These are phyloP conservation scores for Dreissena rostriformis DNA, from an alignment of 1,140 invertebrate genomes.

Conservation along the genomic window DNA sequence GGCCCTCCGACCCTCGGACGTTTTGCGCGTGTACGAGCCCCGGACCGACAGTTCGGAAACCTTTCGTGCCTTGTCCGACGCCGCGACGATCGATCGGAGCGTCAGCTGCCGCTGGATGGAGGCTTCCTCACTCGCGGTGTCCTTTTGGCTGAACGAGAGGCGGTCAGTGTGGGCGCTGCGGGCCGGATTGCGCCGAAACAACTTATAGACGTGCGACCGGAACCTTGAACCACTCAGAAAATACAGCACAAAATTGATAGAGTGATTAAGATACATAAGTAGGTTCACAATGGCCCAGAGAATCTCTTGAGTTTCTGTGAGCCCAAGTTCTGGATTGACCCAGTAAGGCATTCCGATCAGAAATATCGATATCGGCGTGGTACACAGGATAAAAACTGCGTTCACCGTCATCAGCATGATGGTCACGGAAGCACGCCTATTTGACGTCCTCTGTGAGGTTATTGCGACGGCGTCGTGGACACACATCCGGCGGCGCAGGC, in stretches of 20 bases:
- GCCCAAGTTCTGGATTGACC: not conserved
- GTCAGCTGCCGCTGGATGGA: no score
- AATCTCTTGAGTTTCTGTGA: not conserved
- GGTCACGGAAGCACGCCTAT: constrained; percentile 10
- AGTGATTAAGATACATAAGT: constrained; percentile 41
- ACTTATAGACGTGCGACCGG: constrained; percentile 2
- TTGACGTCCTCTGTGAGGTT: not conserved
- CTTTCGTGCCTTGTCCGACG: no score
- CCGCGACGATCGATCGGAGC: no score
- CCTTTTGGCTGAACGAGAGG: no score
- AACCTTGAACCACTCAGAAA: constrained; percentile 32
- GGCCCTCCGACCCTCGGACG: no score
- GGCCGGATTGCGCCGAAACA: not conserved
- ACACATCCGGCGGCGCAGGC: constrained; percentile 1
- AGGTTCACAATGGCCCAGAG: constrained; percentile 42
- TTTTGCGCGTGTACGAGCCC: no score
- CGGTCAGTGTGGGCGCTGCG: not conserved
- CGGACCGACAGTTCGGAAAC: no score
- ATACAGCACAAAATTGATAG: constrained; percentile 41
- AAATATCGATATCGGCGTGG: constrained; percentile 28
- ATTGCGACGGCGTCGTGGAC: no score
- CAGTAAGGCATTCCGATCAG: constrained; percentile 20
- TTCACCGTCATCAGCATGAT: constrained; percentile 27
- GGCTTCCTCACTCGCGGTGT: no score
- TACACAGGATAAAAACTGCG: constrained; percentile 37